Evolutionary conservation across 92 coral and sea anemone genomes (phyloP).

Genomic region (Epizoanthus scotinus): DNA sequence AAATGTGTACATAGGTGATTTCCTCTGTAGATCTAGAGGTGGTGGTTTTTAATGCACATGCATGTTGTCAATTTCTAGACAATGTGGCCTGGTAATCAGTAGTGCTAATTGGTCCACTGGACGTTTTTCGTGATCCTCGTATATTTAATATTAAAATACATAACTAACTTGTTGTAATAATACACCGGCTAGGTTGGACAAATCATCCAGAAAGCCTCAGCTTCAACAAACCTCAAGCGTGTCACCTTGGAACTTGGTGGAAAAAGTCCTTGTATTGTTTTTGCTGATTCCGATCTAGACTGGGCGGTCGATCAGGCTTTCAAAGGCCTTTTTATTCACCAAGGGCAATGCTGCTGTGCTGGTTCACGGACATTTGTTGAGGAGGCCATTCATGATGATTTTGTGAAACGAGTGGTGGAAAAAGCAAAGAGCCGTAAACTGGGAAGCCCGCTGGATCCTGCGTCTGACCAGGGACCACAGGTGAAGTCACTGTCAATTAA

Average conservation of each 20-base stretch:
- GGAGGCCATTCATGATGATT: slow-evolving; percentile 89
- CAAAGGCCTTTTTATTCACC: slow-evolving; percentile 81
- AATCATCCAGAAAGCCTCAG: slow-evolving; percentile 86
- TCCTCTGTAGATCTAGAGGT: no score
- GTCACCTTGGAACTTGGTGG: slow-evolving; percentile 97
- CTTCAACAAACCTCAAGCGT: slow-evolving; percentile 81
- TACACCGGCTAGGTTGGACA: slow-evolving; percentile 66
- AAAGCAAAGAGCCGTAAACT: slow-evolving; percentile 71
- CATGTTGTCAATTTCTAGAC: no score
- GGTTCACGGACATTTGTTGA: slow-evolving; percentile 90
- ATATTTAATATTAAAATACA: no score
- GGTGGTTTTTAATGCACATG: no score
- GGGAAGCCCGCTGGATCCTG: slow-evolving; percentile 84
- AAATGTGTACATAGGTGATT: no score
- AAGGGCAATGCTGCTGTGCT: slow-evolving; percentile 94
- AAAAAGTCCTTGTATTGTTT: slow-evolving; percentile 91
- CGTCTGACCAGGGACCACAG: slow-evolving; percentile 97
- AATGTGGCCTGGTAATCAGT: no score
- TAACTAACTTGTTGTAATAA: background rate
- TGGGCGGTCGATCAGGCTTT: slow-evolving; percentile 72
- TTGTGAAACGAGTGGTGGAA: slow-evolving; percentile 75
- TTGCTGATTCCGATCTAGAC: slow-evolving; percentile 86
- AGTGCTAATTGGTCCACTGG: no score
- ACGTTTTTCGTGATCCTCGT: no score
- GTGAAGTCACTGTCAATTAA: slow-evolving; percentile 26